Conservation (phyloP, 2,888 invertebrate genomes). For the Caenorhabditis sinica region DNA sequence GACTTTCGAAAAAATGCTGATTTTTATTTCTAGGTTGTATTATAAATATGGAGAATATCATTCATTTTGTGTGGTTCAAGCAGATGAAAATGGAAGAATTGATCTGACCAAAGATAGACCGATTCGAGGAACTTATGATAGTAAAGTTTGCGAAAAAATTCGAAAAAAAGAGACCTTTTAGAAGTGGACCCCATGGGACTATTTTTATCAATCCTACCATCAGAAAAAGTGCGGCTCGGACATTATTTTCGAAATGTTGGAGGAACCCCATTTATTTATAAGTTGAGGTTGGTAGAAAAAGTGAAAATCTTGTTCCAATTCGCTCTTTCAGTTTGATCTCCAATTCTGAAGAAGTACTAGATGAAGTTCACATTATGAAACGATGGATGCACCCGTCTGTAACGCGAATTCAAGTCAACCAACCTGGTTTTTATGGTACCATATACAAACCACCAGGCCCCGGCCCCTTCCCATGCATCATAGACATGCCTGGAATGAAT, state of each 20-base stretch:
- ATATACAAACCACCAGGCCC: slow-evolving; percentile 61
- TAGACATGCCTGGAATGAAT: slow-evolving; percentile 62
- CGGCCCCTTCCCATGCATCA: slow-evolving; percentile 65
- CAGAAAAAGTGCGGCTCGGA: slow-evolving; percentile 43
- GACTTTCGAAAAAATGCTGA: neutral
- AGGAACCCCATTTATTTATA: slow-evolving; percentile 19
- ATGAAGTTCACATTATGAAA: slow-evolving; percentile 31
- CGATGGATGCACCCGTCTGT: slow-evolving; percentile 49
- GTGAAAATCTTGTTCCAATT: no score
- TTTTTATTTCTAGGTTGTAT: neutral
- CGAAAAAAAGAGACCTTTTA: neutral
- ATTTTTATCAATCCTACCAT: slow-evolving; percentile 41
- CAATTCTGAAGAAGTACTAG: neutral
- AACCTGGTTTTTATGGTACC: slow-evolving; percentile 29
- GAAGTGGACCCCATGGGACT: slow-evolving; percentile 61
- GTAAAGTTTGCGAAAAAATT: neutral
- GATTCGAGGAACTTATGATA: slow-evolving; percentile 36
- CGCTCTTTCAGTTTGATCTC: slow-evolving; percentile 7
- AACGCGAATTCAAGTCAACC: slow-evolving; percentile 8
- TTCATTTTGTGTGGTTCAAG: neutral
- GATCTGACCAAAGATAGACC: neutral
- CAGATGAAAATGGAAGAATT: neutral
- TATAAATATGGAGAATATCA: neutral
- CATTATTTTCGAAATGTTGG: slow-evolving; percentile 19
- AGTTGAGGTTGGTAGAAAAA: neutral